Conservation (phyloP, 1,140 invertebrate species). For the Rhizoglyphus robini region DNA sequence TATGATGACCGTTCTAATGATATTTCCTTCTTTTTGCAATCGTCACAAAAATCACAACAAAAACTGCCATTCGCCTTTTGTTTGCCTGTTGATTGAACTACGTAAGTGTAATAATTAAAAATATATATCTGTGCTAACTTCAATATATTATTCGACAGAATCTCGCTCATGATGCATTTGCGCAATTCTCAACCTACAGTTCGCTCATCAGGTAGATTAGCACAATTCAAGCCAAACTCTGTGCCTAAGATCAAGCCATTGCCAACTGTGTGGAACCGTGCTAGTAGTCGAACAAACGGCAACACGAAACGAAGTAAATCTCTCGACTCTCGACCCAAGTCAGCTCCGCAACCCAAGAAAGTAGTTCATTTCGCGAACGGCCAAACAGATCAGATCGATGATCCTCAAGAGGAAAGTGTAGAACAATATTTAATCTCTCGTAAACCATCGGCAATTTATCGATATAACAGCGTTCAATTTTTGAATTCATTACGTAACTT, state of each 20-base stretch:
- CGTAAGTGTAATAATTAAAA: too few species aligned
- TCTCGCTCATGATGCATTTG: too few species aligned
- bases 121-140: too few species aligned
- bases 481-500: conserved; percentile 2
- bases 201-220: not conserved
- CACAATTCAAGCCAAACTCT: not conserved
- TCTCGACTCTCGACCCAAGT: not conserved
- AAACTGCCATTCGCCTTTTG: too few species aligned
- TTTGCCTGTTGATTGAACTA: too few species aligned
- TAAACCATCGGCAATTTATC: conserved; percentile 1
- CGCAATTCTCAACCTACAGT: too few species aligned
- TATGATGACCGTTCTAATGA: too few species aligned
- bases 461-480: not conserved
- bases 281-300: not conserved
- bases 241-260: not conserved
- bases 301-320: not conserved
- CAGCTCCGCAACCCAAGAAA: too few species aligned
- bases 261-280: not conserved
- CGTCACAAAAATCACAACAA: too few species aligned
- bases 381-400: not conserved
- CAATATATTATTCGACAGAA: too few species aligned
- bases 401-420: not conserved
- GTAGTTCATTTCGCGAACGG: not conserved
- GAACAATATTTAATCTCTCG: not conserved
- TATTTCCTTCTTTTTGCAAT: too few species aligned